Base-by-base conservation (phyloP, 2,888 invertebrate species). In the Cacoxenus indagator region DNA sequence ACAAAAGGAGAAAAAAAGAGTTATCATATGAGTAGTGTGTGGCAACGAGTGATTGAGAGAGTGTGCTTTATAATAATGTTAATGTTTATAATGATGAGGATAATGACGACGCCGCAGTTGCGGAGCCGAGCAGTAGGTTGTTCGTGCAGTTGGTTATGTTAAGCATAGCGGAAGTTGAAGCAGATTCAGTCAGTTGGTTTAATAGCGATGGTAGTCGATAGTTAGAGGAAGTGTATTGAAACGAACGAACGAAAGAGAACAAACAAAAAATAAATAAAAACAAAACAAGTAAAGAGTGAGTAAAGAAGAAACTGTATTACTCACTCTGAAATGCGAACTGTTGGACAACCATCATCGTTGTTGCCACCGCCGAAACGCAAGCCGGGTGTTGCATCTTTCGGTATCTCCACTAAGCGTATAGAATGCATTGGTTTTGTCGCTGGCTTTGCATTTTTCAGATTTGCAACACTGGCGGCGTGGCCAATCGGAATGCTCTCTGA, bases 401-500 rank as follows among this genome's bases (percentile, higher is more conserved):
- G 94, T 82, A 96, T 93, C 84, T 94, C 93, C 65, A 96, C 93
- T 77, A 95, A 91, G 76, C 96, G 92, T 82, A 96, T 96, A 67
- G 95, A 94, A 89, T 96, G 96, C 57, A 93, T 92, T 31, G 92
- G 91, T 73, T 91, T 89, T 14, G 76, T 65, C 19, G 17, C 24
- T 43, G 61, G 61, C 57, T 71, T n/a, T 1, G 31, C 27, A n/a
- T n/a, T n/a, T n/a, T n/a, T n/a, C n/a, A n/a, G n/a, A n/a, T n/a
- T n/a, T 1, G 8, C 64, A 17, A 70, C 69, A 57, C 67, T 68
- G 4, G 68, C n/a, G 8, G 71, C 61, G 57, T 70, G 2, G 8
- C 22, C 37, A 43, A 9, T 14, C n/a, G 14, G 0, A 43, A 54
- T 31, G 29, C 51, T 91, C 86, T 66, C 54, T 24, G 68, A n/a